Base-by-base conservation (phyloP, 1,140 invertebrate species). In the Thereuonema tuberculata region DNA sequence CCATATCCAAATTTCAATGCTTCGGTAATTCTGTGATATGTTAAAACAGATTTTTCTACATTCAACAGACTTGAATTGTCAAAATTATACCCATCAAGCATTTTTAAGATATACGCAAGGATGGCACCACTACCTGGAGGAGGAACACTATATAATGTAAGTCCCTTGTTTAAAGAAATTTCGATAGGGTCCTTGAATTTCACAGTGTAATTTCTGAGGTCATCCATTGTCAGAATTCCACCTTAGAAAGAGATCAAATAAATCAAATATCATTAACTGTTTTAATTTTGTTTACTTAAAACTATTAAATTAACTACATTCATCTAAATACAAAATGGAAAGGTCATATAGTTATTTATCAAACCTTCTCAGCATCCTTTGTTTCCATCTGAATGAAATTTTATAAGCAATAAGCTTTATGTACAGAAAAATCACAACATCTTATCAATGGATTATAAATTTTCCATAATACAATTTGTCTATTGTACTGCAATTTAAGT, bases 91-190 rank as follows among this genome's bases (percentile, higher is more conserved):
- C 27, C 25, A 29, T 87, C 82, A 25, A 98, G 75, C 52, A 95
- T 81, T 65, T 87, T 88, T 3, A 96, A 68, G 48, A 93, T 85
- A 66, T 90, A 89, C 0, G 77, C 79, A 1, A 94, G 73, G 20
- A 96, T 72, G 21, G 81, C 74, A 0, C 93, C 93, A 64, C 86
- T 84, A 47, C 85, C 86, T 0, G 93, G 90, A 0, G 87, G 81
- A 0, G 84, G 84, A 1, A 83, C 71, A 0, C 85, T 82, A 69
- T 84, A 84, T 0, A 95, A 67, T 0, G 70, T 81, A 5, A 83
- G 74, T 0, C 81, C 81, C 61, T 80, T 76, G 2, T 74, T 67
- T 0, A 88, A 69, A 3, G 71, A 68, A 0, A 81, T 71, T 29
- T 72, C 66, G 2, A 86, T 72, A 0, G 87, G 81, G 1, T 84